Evolutionary conservation across 2,888 invertebrate genomes (phyloP).

Genomic region (Erebia aethiops): DNA sequence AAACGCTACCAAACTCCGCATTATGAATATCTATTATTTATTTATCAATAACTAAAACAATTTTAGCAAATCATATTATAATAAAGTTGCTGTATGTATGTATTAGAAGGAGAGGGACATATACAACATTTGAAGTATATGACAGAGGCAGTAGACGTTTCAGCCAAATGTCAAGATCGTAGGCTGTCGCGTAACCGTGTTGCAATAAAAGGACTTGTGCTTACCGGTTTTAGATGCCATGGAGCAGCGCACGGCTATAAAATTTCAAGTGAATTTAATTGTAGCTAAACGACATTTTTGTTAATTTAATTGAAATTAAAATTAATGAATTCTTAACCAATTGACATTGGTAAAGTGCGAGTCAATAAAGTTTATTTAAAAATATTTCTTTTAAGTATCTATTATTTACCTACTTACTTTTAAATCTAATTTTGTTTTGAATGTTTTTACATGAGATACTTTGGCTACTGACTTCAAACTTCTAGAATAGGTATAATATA

Average conservation of each 20-base stretch:
- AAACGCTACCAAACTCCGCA: too few relatives aligned
- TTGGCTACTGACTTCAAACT: too few relatives aligned
- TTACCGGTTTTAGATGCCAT: conserved; percentile 21
- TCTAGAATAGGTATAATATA: too few relatives aligned
- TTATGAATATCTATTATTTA: too few relatives aligned
- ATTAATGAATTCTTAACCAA: not conserved
- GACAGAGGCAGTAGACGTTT: conserved; percentile 39
- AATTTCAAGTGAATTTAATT: conserved; percentile 15
- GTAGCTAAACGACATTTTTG: conserved; percentile 3
- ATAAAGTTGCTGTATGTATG: not conserved
- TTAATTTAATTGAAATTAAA: conserved; percentile 1
- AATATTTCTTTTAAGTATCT: too few relatives aligned
- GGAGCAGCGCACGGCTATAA: conserved; percentile 2
- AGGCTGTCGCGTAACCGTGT: conserved; percentile 46
- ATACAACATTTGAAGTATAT: conserved; percentile 17
- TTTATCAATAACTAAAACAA: not conserved
- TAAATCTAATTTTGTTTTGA: too few relatives aligned
- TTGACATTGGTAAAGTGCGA: too few relatives aligned
- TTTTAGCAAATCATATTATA: not conserved
- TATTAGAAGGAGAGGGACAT: conserved; percentile 12
- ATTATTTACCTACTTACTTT: too few relatives aligned
- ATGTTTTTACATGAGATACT: too few relatives aligned
- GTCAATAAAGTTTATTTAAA: too few relatives aligned
- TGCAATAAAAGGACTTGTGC: conserved; percentile 45
- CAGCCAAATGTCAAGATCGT: conserved; percentile 56